Conservation (phyloP, 2,797 vertebrate species). For the Enteromius mattozi region DNA sequence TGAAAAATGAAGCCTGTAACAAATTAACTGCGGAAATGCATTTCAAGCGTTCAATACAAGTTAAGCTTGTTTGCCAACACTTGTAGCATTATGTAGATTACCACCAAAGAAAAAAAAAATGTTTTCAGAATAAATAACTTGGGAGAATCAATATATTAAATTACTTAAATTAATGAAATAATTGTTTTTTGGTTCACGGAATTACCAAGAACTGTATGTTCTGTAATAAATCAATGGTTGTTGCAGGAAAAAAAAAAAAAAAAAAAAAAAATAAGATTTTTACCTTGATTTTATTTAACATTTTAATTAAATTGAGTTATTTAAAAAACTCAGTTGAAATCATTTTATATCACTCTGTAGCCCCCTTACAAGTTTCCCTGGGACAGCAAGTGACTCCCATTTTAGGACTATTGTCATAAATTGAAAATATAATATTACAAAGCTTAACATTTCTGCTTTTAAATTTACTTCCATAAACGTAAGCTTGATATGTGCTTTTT, state of each 20-base stretch:
- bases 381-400: not conserved
- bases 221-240: not conserved
- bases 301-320: not conserved
- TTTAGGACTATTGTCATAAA: not conserved
- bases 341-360: not conserved
- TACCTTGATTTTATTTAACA: not conserved
- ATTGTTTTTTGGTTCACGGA: not conserved
- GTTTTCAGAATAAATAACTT: not conserved
- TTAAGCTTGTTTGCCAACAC: not conserved
- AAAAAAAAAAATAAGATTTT: not conserved
- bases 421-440: not conserved
- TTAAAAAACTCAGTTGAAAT: not conserved
- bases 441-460: not conserved
- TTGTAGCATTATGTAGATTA: not conserved
- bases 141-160: not conserved
- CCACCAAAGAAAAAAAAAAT: not conserved
- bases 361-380: not conserved
- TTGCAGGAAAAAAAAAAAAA: not conserved
- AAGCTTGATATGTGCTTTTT: not conserved
- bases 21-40: constrained; percentile 5
- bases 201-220: not conserved
- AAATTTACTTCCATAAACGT: not conserved
- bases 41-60: not conserved
- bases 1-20: constrained; percentile 24
- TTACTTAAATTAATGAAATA: not conserved